A percentile compares a stretch with the other conserved stretches of the same genome.
phyloP scores from a whole-genome alignment of 1,140 invertebrate species.

The Polypedilum pembai region DNA sequence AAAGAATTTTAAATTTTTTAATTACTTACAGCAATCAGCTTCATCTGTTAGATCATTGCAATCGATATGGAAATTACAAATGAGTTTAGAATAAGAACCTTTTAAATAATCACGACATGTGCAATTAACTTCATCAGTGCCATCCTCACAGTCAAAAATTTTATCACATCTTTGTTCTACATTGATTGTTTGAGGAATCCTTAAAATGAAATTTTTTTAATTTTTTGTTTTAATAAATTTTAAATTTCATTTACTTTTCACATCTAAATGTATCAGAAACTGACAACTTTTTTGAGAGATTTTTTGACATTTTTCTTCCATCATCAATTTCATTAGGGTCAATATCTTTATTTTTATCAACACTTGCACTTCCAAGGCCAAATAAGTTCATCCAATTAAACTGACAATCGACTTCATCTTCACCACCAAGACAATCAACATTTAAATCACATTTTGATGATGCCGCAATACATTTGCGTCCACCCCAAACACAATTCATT shows the following conservation, averaged over 20 bases:
- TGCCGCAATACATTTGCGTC: constrained; percentile 56
- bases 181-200: constrained; percentile 57
- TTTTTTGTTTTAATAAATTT: constrained; percentile 25
- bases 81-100: constrained; percentile 42
- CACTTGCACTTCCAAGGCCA: constrained; percentile 31
- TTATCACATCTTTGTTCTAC: constrained; percentile 56
- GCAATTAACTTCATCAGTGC: constrained; percentile 68
- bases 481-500: constrained; percentile 54
- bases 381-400: constrained; percentile 36
- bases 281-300: background rate
- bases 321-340: constrained; percentile 37
- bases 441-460: constrained; percentile 58
- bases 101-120: constrained; percentile 61
- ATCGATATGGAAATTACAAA: constrained; percentile 73
- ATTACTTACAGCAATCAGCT: constrained; percentile 54
- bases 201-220: constrained; percentile 40
- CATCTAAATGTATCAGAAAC: constrained; percentile 40
- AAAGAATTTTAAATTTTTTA: too few species aligned
- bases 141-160: constrained; percentile 69
- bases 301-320: constrained; percentile 31
- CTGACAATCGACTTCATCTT: constrained; percentile 64
- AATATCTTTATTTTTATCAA: constrained; percentile 29
- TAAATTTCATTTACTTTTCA: constrained; percentile 37
- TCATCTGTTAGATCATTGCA: constrained; percentile 71
- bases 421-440: constrained; percentile 65